phyloP scores from a whole-genome alignment of 2,797 vertebrate species.

The Tamandua tetradactyla region DNA sequence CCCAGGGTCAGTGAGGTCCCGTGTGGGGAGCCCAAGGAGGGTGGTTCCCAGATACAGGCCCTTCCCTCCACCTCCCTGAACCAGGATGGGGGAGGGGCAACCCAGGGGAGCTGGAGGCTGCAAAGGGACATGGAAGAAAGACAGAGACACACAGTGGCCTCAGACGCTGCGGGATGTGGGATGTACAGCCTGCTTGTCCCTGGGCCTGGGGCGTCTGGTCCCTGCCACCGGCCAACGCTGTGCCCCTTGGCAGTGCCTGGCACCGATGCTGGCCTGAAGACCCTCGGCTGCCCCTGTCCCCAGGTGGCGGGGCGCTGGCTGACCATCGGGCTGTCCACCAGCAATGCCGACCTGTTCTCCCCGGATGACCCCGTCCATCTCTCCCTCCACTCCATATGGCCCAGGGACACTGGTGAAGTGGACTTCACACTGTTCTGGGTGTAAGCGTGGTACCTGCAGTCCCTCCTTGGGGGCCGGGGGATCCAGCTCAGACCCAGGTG shows the following conservation, averaged over 20 bases:
- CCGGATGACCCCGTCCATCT: constrained; percentile 28
- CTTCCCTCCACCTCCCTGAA: no score
- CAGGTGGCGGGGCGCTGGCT: constrained; percentile 62
- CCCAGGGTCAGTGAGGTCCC: no score
- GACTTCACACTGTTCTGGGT: constrained; percentile 43
- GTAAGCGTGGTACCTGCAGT: neutral
- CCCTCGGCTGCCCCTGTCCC: neutral
- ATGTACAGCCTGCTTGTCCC: no score
- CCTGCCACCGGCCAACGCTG: no score
- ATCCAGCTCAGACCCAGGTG: neutral
- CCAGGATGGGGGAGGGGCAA: no score
- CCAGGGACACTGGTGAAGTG: neutral
- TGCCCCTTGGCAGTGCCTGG: neutral
- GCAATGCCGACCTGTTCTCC: neutral
- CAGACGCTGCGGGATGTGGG: no score
- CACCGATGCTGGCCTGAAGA: neutral
- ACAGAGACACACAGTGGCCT: no score
- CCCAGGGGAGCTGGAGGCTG: no score
- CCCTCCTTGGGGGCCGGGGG: rapidly evolving
- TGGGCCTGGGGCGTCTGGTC: no score
- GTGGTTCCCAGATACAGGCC: no score
- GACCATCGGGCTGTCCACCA: constrained; percentile 19
- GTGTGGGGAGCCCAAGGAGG: no score
- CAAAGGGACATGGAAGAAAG: no score
- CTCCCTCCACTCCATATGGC: neutral